These are phyloP conservation scores for Sebastolobus altivelis DNA, from an alignment of 2,797 vertebrate genomes.

Conservation along the genomic window DNA sequence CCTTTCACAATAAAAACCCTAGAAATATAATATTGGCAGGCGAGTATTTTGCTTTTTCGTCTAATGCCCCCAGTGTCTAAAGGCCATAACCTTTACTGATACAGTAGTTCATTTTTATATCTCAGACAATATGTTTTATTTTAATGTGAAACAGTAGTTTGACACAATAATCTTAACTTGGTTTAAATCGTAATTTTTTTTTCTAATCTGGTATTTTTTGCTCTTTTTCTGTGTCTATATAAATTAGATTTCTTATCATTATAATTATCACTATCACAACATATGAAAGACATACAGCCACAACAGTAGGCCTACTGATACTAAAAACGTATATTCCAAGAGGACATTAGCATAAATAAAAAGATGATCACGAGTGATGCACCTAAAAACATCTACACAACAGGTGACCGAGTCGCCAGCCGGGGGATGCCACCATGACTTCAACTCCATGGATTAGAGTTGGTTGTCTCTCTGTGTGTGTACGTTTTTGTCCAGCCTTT, in stretches of 20 bases:
- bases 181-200: not conserved
- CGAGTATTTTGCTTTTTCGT: no score
- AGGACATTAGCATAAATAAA: no score
- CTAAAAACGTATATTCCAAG: no score
- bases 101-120: not conserved
- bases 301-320: no score
- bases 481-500: not conserved
- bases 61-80: no score
- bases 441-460: accelerated
- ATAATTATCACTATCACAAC: not conserved
- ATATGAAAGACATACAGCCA: not conserved
- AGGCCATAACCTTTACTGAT: not conserved
- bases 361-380: no score
- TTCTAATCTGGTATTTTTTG: not conserved
- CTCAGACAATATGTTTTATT: not conserved
- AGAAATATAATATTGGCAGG: no score
- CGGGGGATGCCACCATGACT: no score
- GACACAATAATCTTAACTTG: not conserved
- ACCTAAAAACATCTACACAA: no score
- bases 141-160: not conserved
- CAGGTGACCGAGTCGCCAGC: no score
- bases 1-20: no score
- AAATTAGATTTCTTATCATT: not conserved
- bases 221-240: not conserved
- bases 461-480: not conserved